Evolutionary conservation across 2,888 invertebrate species (phyloP).

Genomic region (Smittia aterrima): DNA sequence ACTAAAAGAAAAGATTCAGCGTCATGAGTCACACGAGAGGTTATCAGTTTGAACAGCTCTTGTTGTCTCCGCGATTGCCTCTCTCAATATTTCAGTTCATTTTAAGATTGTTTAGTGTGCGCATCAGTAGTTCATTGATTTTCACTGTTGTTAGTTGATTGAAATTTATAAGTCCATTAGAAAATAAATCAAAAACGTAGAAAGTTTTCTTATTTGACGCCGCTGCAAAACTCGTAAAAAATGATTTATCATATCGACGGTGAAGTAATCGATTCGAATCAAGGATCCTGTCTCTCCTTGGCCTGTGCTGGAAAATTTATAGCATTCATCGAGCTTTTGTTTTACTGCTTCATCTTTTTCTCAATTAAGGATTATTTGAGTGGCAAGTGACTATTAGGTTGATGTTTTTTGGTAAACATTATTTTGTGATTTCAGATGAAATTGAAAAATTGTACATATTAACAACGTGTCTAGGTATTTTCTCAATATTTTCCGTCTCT

Average conservation of each 20-base stretch:
- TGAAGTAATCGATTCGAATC: conserved; percentile 23
- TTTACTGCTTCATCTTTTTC: conserved; percentile 29
- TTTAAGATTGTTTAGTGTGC: background rate
- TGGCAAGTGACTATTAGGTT: background rate
- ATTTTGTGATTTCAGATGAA: background rate
- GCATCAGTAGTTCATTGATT: background rate
- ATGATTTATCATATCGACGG: conserved; percentile 34
- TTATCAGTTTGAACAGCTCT: background rate
- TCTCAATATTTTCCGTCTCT: conserved; percentile 12
- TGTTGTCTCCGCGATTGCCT: background rate
- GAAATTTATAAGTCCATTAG: conserved; percentile 3
- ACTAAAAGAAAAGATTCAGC: too few species aligned
- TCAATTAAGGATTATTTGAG: conserved; percentile 6
- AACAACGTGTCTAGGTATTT: too few species aligned
- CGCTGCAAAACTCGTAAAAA: conserved; percentile 1
- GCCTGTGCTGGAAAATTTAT: conserved; percentile 36
- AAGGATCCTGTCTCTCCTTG: conserved; percentile 26
- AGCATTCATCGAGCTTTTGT: conserved; percentile 34
- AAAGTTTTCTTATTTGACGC: background rate
- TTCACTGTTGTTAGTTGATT: background rate
- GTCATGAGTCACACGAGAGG: conserved; percentile 1
- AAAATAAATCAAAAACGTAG: conserved; percentile 20
- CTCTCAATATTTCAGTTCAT: conserved; percentile 4
- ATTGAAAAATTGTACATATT: conserved; percentile 14
- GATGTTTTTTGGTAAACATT: background rate